Evolutionary conservation across 2,797 vertebrate species (phyloP).

Genomic region (Champsocephalus gunnari): DNA sequence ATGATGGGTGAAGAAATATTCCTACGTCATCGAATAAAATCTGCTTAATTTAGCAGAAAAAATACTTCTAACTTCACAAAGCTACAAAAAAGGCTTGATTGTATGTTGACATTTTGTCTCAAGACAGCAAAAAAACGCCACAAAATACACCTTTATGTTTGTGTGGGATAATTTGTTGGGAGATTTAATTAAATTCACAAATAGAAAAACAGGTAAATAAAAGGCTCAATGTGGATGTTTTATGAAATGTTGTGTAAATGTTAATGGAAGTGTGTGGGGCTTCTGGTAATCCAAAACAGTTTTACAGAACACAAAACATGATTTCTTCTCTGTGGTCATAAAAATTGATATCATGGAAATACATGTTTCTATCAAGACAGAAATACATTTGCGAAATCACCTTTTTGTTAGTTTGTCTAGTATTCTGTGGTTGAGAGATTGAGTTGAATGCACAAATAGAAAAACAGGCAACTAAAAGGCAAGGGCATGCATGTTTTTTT

Average conservation of each 20-base stretch:
- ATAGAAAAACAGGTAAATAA: background rate
- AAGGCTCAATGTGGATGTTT: background rate
- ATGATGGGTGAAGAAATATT: background rate
- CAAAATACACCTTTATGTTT: background rate
- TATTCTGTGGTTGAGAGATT: too few species aligned
- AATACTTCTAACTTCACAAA: background rate
- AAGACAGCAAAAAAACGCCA: background rate
- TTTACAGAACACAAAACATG: too few species aligned
- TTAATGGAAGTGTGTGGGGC: background rate
- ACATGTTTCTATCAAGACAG: too few species aligned
- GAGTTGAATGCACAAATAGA: background rate
- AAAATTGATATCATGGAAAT: too few species aligned
- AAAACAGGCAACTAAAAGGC: background rate
- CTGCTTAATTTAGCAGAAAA: background rate
- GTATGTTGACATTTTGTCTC: background rate
- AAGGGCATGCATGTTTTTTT: background rate
- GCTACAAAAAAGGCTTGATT: background rate
- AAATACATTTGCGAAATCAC: too few species aligned
- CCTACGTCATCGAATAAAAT: background rate
- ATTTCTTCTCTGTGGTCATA: too few species aligned
- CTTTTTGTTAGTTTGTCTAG: too few species aligned
- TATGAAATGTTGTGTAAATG: background rate
- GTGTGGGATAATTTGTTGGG: background rate
- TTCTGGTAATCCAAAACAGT: too few species aligned
- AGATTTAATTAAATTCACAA: background rate